Evolutionary conservation across 2,113 vertebrate species (phyloP), one percentile per base, ranked within the genome.

Genomic region (Atherinomorus stipes): DNA sequence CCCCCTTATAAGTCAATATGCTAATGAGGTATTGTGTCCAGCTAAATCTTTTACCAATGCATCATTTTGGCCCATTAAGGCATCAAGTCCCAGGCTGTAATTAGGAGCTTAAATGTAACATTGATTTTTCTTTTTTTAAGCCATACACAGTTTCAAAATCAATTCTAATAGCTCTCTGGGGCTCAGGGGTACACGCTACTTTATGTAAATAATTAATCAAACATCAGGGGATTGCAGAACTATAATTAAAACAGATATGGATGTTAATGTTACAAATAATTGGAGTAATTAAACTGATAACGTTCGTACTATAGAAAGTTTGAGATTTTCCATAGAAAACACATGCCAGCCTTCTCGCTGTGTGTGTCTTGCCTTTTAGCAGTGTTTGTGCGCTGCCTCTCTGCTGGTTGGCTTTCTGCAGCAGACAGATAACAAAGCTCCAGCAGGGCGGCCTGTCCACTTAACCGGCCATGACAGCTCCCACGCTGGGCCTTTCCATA

Each of bases 391-490:
- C 25, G 31, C 10, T 28, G 3, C 16, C 51, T 34, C 71, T 70
- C 76, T 50, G 19, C 72, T 71, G 64, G 63, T 49, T 57, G 65
- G 19, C 71, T 72, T 54, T 74, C 80, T 88, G 86, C 56, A 45
- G 71, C 73, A 40, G 80, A 77, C 76, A 47, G 85, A 89, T 89
- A 88, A 86, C 85, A 71, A 63, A 67, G 57, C 84, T 85, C 88
- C 89, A 78, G 75, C 87, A 80, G 72, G 50, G 78, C 67, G 71
- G 76, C 70, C 60, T 71, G 74, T 81, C 85, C 85, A 74, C 74
- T 82, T 81, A 84, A 81, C 58, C 1, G 51, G 71, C 76, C 80
- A 71, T 76, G 84, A 81, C 90, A 44, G 80, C 80, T 58, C 78
- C 84, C 89, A 87, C 59, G 26, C 88, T 66, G 85, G 22, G 84